Evolutionary conservation across 2,797 vertebrate species (phyloP).

Genomic region (Coregonus suidteri): DNA sequence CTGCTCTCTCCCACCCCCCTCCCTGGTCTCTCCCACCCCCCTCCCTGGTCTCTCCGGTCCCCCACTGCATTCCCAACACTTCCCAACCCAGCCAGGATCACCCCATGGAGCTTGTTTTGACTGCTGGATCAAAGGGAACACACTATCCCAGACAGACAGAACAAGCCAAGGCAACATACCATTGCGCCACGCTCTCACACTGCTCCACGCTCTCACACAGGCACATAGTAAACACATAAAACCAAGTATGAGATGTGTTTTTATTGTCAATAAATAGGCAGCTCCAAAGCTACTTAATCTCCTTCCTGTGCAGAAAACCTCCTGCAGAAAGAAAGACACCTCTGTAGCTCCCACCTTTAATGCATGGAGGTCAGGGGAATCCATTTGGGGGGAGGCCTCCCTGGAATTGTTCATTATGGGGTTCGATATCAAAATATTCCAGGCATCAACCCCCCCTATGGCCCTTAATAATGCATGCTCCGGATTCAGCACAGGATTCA

Average conservation of each 20-base stretch:
- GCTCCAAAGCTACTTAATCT: slow-evolving; percentile 36
- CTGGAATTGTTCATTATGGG: slow-evolving; percentile 75
- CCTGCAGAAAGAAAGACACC: not conserved
- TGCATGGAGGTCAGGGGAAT: slow-evolving; percentile 58
- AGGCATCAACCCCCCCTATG: slow-evolving; percentile 27
- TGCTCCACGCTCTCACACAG: not conserved
- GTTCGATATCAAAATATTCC: slow-evolving; percentile 74
- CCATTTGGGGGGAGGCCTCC: slow-evolving; percentile 59
- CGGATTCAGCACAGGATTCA: slow-evolving; percentile 62
- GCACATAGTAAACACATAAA: slow-evolving; percentile 45
- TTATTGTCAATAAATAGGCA: slow-evolving; percentile 40
- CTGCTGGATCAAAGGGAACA: slow-evolving; percentile 75
- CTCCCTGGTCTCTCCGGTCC: slow-evolving; percentile 27
- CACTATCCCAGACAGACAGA: slow-evolving; percentile 37
- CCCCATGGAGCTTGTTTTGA: slow-evolving; percentile 65
- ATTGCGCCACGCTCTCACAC: not conserved
- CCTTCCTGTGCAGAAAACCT: slow-evolving; percentile 17
- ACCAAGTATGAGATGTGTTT: slow-evolving; percentile 28
- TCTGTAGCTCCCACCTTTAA: slow-evolving; percentile 8
- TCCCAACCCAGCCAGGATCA: slow-evolving; percentile 54
- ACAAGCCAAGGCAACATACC: not conserved
- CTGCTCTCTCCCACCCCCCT: slow-evolving; percentile 20
- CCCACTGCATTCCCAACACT: slow-evolving; percentile 54
- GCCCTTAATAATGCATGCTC: slow-evolving; percentile 74
- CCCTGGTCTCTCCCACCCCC: slow-evolving; percentile 43